Base-by-base conservation (phyloP, 1,140 invertebrate genomes). In the Drosophila oshimai region DNA sequence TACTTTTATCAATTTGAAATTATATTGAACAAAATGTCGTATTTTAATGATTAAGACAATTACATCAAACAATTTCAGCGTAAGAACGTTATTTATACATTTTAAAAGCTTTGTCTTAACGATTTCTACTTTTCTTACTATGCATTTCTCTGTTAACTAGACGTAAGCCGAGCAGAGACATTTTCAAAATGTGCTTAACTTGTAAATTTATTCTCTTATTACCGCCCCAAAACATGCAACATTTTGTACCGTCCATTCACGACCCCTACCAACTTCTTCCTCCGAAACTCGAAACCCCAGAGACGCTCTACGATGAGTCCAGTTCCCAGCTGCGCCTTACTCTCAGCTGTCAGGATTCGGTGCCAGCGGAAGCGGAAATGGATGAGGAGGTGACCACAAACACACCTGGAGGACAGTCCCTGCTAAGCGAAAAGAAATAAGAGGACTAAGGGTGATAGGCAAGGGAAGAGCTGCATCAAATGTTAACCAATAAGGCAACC, bases 201-300 rank as follows among this genome's bases (percentile, higher is more conserved):
- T 88, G 67, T 62, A 76, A 69, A 72, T 89, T 73, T 89, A 42
- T 89, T 76, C 79, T 89, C 64, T 79, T 84, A 54, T 88, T 83
- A 88, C 57, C 68, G 54, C 54, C 74, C 50, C 47, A 18, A 71
- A 68, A 75, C 78, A 88, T 80, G 75, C 80, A 77, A 81, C 61
- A 73, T 65, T 51, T 68, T 74, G 47, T 61, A 57, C 68, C 74
- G 68, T 79, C 75, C 57, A 70, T 54, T 58, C 37, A 55, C 54
- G 42, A 42, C 50, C 50, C 60, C 53, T 22, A 50, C 33, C 29
- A 50, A 20, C 20, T 36, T 5, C 29, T 53, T 42, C 36, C 33
- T 31, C 22, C 37, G 51, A 62, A 61, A 47, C 49, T 12, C 18
- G 34, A 42, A 28, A 22, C 9, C 42, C 10, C 57, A 79, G 81